Evolutionary conservation across 2,113 vertebrate species (phyloP).

Genomic region (Baryphthengus martii): DNA sequence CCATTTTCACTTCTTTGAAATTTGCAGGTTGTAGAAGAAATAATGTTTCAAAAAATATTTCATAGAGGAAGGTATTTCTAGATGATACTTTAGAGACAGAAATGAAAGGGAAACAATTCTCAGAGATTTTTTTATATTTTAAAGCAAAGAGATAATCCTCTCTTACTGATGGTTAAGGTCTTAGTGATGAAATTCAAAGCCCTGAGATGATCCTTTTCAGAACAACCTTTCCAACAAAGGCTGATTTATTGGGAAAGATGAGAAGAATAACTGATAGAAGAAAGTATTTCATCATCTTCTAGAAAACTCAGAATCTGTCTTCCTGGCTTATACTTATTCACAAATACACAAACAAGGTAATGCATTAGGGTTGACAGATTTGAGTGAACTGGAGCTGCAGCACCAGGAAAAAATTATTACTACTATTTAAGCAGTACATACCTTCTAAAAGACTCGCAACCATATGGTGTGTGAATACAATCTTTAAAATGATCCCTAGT

Average conservation of each 20-base stretch:
- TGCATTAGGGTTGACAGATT: neutral
- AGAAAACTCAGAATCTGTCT: neutral
- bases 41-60: neutral
- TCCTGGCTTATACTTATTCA: neutral
- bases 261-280: neutral
- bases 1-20: neutral
- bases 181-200: neutral
- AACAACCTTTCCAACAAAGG: neutral
- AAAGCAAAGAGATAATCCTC: neutral
- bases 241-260: neutral
- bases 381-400: neutral
- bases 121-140: neutral
- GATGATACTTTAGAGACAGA: neutral
- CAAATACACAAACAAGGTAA: neutral
- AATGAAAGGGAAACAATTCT: neutral
- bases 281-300: neutral
- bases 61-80: neutral
- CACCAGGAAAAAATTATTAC: neutral
- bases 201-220: neutral
- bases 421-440: neutral
- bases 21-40: neutral
- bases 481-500: neutral
- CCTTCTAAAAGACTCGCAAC: neutral
- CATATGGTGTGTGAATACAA: neutral
- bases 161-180: neutral